Base-by-base conservation (phyloP, 1,140 invertebrate genomes). In the Bathynomus jamesi region DNA sequence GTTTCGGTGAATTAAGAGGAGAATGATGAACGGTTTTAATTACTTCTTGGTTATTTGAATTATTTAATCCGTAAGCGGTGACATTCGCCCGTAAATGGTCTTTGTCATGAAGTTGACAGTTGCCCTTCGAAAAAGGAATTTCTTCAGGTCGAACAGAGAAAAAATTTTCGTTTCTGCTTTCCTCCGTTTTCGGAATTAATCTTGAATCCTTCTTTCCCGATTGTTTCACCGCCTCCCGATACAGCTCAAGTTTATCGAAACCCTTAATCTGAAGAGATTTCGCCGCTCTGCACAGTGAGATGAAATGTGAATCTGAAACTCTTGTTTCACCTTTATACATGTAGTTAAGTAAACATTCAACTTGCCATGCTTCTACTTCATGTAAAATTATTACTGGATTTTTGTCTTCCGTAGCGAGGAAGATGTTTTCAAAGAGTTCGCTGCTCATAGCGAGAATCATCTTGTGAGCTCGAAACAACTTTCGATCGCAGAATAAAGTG, bases 381-480 rank as follows among this genome's bases (percentile, higher is more conserved):
- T 69, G 53, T 61, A 69, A 13, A 28, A 69, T 30, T 5, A 69
- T 27, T 10, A 69, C 31, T 5, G 67, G 67, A 17, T 60, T 69
- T 2, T 30, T 29, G 11, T 13, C 30, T 24, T 27, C 53, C 13
- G 10, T 24, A 4, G 67, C 11, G 4, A 28, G 13, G 25, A 69
- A 69, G 28, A 69, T 69, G 46, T 25, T 17, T 28, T 61, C 62
- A 60, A 69, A 69, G 11, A 69, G 61, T 24, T 53, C 46, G 27
- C 67, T 69, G 53, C 46, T 61, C 67, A 69, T 69, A 10, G 67
- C 67, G 46, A 69, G 30, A 5, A 69, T 46, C 11, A 69, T 31
- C 21, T 61, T 28, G 53, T 69, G 67, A 2, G 67, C 67, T 13
- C 46, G 67, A 28, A 61, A 69, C 13, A 53, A 53, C 21, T 53